phyloP scores from a whole-genome alignment of 2,113 vertebrate species.

The Manacus vitellinus region DNA sequence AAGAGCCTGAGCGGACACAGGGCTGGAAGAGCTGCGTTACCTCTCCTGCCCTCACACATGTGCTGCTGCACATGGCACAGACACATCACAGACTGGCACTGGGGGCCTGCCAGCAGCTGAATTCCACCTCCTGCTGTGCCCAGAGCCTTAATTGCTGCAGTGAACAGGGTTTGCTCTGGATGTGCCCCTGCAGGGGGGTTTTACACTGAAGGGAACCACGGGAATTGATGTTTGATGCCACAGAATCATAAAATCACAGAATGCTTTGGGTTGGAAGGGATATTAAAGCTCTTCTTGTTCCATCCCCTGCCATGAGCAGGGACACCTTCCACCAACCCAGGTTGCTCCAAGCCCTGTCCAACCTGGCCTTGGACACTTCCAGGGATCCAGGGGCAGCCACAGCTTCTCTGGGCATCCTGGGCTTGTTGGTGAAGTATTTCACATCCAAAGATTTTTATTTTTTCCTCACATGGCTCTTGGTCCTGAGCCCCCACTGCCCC shows the following conservation, averaged over 20 bases:
- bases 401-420: not conserved
- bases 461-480: accelerated
- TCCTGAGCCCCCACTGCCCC: not conserved
- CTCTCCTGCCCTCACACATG: not conserved
- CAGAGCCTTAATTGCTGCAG: not conserved
- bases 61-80: not conserved
- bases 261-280: not conserved
- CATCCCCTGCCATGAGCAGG: not conserved
- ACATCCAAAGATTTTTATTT: too few species aligned
- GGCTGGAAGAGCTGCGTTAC: accelerated
- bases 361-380: not conserved
- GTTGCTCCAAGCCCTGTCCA: not conserved
- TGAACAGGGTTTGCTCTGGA: not conserved
- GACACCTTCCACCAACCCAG: not conserved
- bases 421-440: not conserved
- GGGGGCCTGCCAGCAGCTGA: not conserved
- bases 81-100: not conserved
- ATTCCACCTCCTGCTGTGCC: not conserved
- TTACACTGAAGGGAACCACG: accelerated
- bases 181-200: not conserved
- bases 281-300: accelerated
- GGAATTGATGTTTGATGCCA: not conserved
- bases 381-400: not conserved
- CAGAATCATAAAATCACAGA: accelerated
- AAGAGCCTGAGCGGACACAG: not conserved